Evolutionary conservation across 2,797 vertebrate species (phyloP), one percentile per base, ranked within the genome.

Genomic region (Ctenopoma kingsleyae): DNA sequence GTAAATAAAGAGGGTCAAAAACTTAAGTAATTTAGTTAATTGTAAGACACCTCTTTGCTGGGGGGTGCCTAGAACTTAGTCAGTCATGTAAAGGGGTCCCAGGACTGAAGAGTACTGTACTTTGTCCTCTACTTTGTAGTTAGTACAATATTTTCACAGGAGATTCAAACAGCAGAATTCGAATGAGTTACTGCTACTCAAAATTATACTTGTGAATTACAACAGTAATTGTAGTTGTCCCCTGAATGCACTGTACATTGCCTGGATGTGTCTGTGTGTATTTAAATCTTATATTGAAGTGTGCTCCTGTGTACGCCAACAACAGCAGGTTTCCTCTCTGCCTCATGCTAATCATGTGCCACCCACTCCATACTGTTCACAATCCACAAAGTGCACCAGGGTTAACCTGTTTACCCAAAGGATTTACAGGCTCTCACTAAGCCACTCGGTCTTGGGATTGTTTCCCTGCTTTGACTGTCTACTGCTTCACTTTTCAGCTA

Each of bases 341-440:
- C 67, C 64, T 76, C 44, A 12, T 66, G 58, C 62, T 83, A 85
- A 85, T 82, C 76, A 82, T 78, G 65, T 71, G 87, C 89, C 83
- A 71, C 66, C 81, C 20, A 60, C 57, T 43, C 73, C 75, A 56
- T 62, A 32, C 52, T 62, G 67, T 17, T 27, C 15, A 27, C 81
- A 65, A 51, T 59, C 77, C 67, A 54, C 75, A 66, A 10, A 74
- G 69, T 59, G 59, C 71, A 71, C 13, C 43, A 1, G 58, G 78
- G 81, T 85, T 86, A 83, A 78, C 82, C 73, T 74, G 69, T 83
- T 82, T 78, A 80, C 49, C 71, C 40, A 4, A 40, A 56, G 76
- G 87, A 81, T 81, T 87, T 81, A 68, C 56, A 40, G 79, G 67
- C 80, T 80, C 74, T 35, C 53, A 5, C 68, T 90, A 82, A 89